Evolutionary conservation across 2,797 vertebrate genomes (phyloP).

Genomic region (Octomys mimax): DNA sequence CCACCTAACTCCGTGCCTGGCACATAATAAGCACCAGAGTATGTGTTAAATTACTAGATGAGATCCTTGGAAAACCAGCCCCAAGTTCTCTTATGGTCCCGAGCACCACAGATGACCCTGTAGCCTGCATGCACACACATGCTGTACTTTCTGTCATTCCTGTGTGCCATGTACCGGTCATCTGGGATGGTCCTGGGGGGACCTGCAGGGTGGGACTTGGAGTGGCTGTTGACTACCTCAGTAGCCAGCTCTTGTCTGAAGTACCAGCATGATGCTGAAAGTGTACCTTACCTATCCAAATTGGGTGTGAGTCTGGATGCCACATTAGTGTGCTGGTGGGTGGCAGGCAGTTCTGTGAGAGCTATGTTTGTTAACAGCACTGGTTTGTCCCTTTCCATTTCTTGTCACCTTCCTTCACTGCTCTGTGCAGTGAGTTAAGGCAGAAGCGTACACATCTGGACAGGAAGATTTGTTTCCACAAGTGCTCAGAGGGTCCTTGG

Average conservation of each 20-base stretch:
- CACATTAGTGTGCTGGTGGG: not conserved
- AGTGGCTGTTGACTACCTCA: not conserved
- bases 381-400: not conserved
- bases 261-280: not conserved
- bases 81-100: not conserved
- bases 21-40: not conserved
- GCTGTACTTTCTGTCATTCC: not conserved
- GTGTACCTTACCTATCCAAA: not conserved
- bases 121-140: not conserved
- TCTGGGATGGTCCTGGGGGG: not conserved
- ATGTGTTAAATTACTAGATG: not conserved
- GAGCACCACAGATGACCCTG: too few relatives aligned
- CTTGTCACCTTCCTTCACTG: not conserved
- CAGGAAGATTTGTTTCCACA: not conserved
- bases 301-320: not conserved
- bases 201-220: not conserved
- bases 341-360: not conserved
- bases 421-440: not conserved
- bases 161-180: not conserved
- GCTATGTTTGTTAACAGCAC: not conserved
- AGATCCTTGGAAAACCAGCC: constrained; percentile 6
- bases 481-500: not conserved
- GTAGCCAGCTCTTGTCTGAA: not conserved
- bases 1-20: not conserved
- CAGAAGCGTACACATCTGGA: not conserved